Evolutionary conservation across 2,113 vertebrate genomes (phyloP).

Genomic region (Anhinga anhinga): DNA sequence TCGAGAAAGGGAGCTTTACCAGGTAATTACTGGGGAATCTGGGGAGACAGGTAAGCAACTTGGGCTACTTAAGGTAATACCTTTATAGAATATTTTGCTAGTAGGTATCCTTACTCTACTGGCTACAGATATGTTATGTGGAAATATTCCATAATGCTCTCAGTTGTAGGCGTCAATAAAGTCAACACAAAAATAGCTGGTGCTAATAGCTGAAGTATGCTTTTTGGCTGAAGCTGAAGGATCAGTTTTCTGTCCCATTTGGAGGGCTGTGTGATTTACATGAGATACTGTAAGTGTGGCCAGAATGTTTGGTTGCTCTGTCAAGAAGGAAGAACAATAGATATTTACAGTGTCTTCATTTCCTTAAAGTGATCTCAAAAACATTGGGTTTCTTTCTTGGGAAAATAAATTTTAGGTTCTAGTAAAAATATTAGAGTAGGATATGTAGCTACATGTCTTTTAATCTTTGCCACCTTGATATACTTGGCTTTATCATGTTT

Average conservation of each 20-base stretch:
- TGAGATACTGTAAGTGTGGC: not conserved
- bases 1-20: not conserved
- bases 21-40: not conserved
- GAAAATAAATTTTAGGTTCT: not conserved
- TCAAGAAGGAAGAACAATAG: not conserved
- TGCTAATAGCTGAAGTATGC: not conserved
- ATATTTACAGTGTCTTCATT: not conserved
- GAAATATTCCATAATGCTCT: not conserved
- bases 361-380: not conserved
- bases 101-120: not conserved
- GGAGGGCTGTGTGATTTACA: not conserved
- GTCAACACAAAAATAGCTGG: not conserved
- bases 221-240: not conserved
- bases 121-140: not conserved
- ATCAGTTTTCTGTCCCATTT: not conserved
- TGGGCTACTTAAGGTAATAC: not conserved
- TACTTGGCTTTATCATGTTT: not conserved
- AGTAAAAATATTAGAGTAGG: not conserved
- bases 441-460: not conserved
- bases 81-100: not conserved
- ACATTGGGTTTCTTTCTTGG: rapidly evolving
- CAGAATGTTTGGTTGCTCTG: not conserved
- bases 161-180: not conserved
- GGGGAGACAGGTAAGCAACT: not conserved
- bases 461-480: not conserved